Base-by-base conservation (phyloP, 2,797 vertebrate genomes). In the Adelosebastes latens region DNA sequence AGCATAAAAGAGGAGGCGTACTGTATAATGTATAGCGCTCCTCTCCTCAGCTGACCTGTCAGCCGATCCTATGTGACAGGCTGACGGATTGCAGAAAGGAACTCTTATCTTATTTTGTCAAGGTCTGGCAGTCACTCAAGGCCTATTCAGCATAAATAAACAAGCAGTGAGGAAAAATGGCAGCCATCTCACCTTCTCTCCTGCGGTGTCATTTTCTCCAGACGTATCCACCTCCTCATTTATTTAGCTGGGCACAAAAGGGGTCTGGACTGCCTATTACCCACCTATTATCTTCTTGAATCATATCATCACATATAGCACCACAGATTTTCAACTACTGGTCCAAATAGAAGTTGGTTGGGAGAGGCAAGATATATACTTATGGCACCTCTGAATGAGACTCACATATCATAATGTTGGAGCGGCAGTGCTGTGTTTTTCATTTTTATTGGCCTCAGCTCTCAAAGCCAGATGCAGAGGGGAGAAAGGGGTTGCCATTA, bases 61-160 rank as follows among this genome's bases (percentile, higher is more conserved):
- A 87, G 84, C 81, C 63, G 52, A 80, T 87, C 89, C 85, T 71
- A 24, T 85, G 87, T 94, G 95, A 94, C 94, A 92, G 86, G 81
- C 92, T 96, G 95, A 96, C 81, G 85, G 91, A 95, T 96, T 86
- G 93, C 93, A 90, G 86, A 93, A 84, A 89, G 91, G 83, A 92
- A 90, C 91, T 95, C 94, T 96, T 96, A 96, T 96, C 95, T 95
- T 95, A 94, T 95, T 95, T 94, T 92, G 88, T 94, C 94, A 94
- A 94, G 95, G 94, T 95, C 95, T 96, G 94, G 93, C 94, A 95
- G 92, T 92, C 93, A 90, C 93, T 96, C 92, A 95, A 94, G 91
- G 89, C 91, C 90, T 89, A 92, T 92, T 93, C 92, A 92, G 94
- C 94, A 95, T 95, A 94, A 94, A 96, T 92, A 95, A 96, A 95